Evolutionary conservation across 2,888 invertebrate species (phyloP).

Genomic region (Tetanocera ferruginea): DNA sequence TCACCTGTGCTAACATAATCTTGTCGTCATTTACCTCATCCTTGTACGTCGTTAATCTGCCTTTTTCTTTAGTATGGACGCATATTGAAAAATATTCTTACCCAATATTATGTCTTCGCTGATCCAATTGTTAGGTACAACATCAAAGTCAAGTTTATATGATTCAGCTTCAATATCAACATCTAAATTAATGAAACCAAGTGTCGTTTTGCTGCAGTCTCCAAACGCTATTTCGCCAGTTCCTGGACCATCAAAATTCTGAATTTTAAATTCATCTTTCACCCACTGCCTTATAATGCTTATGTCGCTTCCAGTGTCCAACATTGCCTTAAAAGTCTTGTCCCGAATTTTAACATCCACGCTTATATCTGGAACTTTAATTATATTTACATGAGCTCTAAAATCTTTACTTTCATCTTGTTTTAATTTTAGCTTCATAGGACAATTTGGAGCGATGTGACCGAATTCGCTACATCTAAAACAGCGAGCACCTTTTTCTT

Average conservation of each 20-base stretch:
- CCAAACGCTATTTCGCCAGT: background rate
- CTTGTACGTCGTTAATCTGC: background rate
- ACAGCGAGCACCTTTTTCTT: background rate
- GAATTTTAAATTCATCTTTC: no score
- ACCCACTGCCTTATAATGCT: no score
- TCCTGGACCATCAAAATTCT: no score
- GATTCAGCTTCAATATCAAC: background rate
- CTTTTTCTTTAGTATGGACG: background rate
- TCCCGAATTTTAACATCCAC: no score
- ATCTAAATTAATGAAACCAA: background rate
- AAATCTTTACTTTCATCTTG: conserved; percentile 2
- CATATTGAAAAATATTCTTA: background rate
- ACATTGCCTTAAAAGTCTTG: no score
- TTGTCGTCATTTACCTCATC: background rate
- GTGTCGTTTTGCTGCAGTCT: background rate
- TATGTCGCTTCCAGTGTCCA: no score
- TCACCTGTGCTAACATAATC: background rate
- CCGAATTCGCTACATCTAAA: background rate
- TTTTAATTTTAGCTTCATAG: background rate
- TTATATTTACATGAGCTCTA: background rate
- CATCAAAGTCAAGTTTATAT: background rate
- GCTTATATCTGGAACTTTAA: no score
- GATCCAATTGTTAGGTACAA: background rate
- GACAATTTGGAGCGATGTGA: background rate
- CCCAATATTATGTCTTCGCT: background rate